phyloP scores from a whole-genome alignment of 1,140 invertebrate species.

The Megathymus violae region DNA sequence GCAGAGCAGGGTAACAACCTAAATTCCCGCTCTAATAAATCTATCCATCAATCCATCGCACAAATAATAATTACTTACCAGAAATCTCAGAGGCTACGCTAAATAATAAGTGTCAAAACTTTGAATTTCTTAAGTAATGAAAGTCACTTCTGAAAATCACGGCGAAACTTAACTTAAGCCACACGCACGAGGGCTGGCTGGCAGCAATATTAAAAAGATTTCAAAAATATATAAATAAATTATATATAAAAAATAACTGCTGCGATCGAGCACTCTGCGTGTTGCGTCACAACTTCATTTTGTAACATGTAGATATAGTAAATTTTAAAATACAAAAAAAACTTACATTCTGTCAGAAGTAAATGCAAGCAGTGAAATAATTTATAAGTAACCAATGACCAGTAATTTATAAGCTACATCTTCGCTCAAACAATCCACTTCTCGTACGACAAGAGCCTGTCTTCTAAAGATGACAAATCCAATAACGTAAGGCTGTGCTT shows the following conservation, averaged over 20 bases:
- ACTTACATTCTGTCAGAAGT: too few species aligned
- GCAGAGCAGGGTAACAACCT: neutral
- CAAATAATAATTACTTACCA: slow-evolving; percentile 25
- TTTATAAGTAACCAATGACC: too few species aligned
- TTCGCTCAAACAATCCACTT: neutral
- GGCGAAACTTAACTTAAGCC: slow-evolving; percentile 5
- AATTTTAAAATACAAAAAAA: too few species aligned
- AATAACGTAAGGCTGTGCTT: slow-evolving; percentile 47
- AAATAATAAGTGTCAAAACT: slow-evolving; percentile 33
- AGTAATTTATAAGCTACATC: too few species aligned
- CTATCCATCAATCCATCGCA: slow-evolving; percentile 4
- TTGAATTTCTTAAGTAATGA: slow-evolving; percentile 27
- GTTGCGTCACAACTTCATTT: too few species aligned
- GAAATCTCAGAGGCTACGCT: slow-evolving; percentile 21
- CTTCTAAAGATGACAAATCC: slow-evolving; percentile 40
- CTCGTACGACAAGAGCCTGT: slow-evolving; percentile 11
- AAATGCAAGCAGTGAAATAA: too few species aligned
- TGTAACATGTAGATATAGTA: too few species aligned
- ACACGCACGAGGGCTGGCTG: neutral
- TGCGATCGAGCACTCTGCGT: too few species aligned
- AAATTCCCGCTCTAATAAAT: neutral
- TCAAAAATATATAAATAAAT: too few species aligned
- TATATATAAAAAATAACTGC: too few species aligned
- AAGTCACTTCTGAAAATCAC: slow-evolving; percentile 26
- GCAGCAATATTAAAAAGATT: neutral